Percentiles rank a stretch among this genome's conserved stretches.
Conservation (phyloP, 2,888 invertebrate species). For the Andrena trimmerana region DNA sequence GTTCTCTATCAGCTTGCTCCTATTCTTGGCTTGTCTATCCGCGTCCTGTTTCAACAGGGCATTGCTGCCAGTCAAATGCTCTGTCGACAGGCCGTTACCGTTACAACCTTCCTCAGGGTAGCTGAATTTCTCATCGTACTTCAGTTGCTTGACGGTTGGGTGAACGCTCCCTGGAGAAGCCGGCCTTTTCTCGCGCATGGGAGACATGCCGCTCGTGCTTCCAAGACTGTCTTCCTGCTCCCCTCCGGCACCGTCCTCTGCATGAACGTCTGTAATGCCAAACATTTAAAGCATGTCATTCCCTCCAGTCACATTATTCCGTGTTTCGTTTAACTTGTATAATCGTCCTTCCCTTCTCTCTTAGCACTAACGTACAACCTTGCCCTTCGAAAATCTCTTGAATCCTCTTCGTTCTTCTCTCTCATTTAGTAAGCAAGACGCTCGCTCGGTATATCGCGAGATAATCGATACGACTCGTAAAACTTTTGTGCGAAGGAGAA, state of each 20-base stretch:
- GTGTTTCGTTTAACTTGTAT: slow-evolving; percentile 47
- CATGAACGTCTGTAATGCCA: slow-evolving; percentile 82
- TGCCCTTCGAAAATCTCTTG: slow-evolving; percentile 27
- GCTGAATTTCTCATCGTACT: slow-evolving; percentile 54
- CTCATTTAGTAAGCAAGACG: slow-evolving; percentile 19
- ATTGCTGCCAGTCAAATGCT: neutral
- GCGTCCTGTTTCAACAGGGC: neutral
- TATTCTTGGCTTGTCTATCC: neutral
- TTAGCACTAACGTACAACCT: slow-evolving; percentile 49
- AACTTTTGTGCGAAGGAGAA: slow-evolving; percentile 15
- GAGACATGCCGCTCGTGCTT: slow-evolving; percentile 69
- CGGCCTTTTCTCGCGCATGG: slow-evolving; percentile 75
- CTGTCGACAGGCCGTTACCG: neutral
- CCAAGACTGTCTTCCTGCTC: slow-evolving; percentile 76
- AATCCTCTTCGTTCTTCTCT: slow-evolving; percentile 54
- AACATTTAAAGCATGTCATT: slow-evolving; percentile 82
- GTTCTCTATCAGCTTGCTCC: neutral
- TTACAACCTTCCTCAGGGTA: slow-evolving; percentile 17
- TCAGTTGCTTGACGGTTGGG: slow-evolving; percentile 72
- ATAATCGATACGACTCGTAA: slow-evolving; percentile 12
- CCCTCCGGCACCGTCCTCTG: slow-evolving; percentile 75
- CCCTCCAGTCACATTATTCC: slow-evolving; percentile 67
- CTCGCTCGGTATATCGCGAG: neutral
- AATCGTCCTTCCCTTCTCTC: slow-evolving; percentile 25
- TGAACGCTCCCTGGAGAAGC: slow-evolving; percentile 71